Conservation (phyloP, 1,140 invertebrate genomes). For the Tetragonula clypearis region DNA sequence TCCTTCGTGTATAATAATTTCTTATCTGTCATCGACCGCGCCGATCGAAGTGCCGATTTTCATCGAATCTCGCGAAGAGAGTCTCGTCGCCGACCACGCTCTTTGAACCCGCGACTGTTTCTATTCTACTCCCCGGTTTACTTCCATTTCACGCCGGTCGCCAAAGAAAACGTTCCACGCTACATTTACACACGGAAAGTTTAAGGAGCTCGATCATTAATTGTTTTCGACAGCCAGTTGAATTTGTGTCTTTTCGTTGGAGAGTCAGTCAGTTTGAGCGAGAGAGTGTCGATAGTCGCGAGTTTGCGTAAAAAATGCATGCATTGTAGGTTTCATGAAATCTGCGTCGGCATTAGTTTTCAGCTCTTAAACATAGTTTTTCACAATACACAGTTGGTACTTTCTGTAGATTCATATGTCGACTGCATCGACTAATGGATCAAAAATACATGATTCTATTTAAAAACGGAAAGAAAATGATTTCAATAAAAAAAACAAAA, state of each 20-base stretch:
- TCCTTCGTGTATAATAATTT: background rate
- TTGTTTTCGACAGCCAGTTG: background rate
- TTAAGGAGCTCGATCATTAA: background rate
- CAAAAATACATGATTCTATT: too few species aligned
- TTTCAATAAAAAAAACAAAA: too few species aligned
- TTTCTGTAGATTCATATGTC: too few species aligned
- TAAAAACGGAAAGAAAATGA: too few species aligned
- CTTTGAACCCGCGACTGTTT: background rate
- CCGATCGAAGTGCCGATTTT: background rate
- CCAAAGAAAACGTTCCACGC: background rate
- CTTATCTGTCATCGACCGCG: too few species aligned
- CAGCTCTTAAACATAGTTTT: too few species aligned
- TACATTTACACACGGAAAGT: background rate
- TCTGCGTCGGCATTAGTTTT: too few species aligned
- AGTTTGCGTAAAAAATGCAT: too few species aligned
- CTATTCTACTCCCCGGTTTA: background rate
- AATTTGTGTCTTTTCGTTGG: background rate
- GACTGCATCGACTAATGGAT: too few species aligned
- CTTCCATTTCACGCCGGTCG: background rate
- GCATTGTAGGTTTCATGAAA: too few species aligned
- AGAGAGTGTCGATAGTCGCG: background rate
- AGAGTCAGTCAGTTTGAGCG: background rate
- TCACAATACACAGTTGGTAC: too few species aligned
- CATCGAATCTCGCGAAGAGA: background rate
- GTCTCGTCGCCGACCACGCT: background rate